Conservation (phyloP, 2,888 invertebrate species). For the Epistrophe grossulariae region DNA sequence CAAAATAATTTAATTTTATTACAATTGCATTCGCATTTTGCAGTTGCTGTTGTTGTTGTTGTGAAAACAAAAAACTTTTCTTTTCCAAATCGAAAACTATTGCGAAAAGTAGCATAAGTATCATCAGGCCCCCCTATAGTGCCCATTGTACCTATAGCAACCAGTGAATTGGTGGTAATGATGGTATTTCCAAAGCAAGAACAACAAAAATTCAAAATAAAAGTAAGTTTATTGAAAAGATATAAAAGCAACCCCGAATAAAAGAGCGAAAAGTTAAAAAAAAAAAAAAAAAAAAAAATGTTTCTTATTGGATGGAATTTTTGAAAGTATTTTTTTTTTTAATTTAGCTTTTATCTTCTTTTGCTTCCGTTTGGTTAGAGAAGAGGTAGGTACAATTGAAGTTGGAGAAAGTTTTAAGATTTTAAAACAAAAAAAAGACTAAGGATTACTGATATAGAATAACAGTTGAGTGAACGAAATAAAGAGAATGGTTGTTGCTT, state of each 20-base stretch:
- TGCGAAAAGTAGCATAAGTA: slow-evolving; percentile 24
- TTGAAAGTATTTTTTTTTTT: not conserved
- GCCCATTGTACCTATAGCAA: not conserved
- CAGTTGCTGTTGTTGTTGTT: not conserved
- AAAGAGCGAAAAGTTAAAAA: slow-evolving; percentile 16
- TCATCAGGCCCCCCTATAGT: not conserved
- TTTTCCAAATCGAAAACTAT: slow-evolving; percentile 18
- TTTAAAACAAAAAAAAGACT: not conserved
- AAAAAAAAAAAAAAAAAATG: not conserved
- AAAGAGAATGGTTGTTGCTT: not conserved
- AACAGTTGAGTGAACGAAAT: slow-evolving; percentile 5
- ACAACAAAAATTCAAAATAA: slow-evolving; percentile 4
- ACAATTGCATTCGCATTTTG: not conserved
- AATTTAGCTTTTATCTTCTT: slow-evolving; percentile 23
- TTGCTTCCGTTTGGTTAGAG: slow-evolving; percentile 10
- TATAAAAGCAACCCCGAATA: slow-evolving; percentile 18
- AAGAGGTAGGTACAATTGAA: not conserved
- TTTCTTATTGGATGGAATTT: slow-evolving; percentile 8
- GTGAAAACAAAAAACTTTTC: slow-evolving; percentile 20
- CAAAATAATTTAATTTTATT: slow-evolving; percentile 38
- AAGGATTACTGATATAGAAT: slow-evolving; percentile 7
- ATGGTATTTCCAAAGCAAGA: slow-evolving; percentile 10
- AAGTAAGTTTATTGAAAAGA: slow-evolving; percentile 32
- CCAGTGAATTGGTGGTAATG: slow-evolving; percentile 27
- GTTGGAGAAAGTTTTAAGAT: slow-evolving; percentile 14